Conservation (phyloP, 2,113 vertebrate species). For the Urocitellus parryii region DNA sequence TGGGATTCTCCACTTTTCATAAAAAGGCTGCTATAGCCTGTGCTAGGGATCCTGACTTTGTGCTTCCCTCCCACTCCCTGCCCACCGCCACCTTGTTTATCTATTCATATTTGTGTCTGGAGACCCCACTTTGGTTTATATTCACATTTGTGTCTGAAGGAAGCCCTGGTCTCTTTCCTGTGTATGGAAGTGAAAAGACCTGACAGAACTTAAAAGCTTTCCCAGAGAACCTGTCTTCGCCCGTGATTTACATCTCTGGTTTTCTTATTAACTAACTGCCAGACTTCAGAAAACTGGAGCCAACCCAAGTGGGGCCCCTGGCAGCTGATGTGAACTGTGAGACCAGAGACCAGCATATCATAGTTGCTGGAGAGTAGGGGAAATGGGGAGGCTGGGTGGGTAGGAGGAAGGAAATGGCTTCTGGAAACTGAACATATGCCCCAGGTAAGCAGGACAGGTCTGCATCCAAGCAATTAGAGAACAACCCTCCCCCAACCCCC, state of each 20-base stretch:
- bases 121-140: background rate
- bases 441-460: background rate
- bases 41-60: background rate
- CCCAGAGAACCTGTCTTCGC: conserved; percentile 70
- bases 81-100: background rate
- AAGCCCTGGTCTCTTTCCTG: conserved; percentile 57
- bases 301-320: conserved; percentile 41
- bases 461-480: background rate
- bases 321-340: conserved; percentile 72
- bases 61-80: background rate
- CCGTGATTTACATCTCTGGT: conserved; percentile 74
- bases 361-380: background rate
- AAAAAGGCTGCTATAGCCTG: background rate
- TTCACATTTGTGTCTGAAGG: conserved; percentile 13
- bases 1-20: background rate
- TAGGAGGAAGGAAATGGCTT: conserved; percentile 70
- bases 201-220: conserved; percentile 70
- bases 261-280: conserved; percentile 77
- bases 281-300: conserved; percentile 75
- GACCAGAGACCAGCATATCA: conserved; percentile 57
- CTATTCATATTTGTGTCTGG: conserved; percentile 33
- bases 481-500: background rate
- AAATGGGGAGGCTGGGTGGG: background rate
- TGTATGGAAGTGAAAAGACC: conserved; percentile 63
- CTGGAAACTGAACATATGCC: conserved; percentile 68